These are phyloP conservation scores for Laterallus jamaicensis DNA, from an alignment of 2,113 vertebrate genomes.

Conservation along the genomic window DNA sequence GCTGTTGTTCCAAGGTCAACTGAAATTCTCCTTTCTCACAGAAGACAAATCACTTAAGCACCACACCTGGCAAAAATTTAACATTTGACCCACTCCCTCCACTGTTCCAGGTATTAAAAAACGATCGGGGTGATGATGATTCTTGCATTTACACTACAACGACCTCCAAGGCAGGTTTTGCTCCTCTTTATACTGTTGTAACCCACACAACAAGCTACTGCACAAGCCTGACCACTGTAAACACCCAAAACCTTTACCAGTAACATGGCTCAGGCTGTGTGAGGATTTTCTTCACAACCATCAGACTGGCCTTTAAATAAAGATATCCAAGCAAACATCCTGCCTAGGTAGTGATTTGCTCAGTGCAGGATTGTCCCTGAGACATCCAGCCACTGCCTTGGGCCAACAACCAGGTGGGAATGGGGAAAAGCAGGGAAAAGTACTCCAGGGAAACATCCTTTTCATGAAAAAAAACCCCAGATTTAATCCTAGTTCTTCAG, in stretches of 20 bases:
- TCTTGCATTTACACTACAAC: not conserved
- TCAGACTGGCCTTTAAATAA: not conserved
- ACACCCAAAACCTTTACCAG: not conserved
- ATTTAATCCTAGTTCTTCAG: not conserved
- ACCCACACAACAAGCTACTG: not conserved
- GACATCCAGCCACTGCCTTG: not conserved
- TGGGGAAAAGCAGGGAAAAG: not conserved
- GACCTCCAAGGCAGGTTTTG: not conserved
- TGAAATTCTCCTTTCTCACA: not conserved
- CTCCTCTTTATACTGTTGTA: not conserved
- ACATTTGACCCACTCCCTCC: not conserved
- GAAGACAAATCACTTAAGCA: not conserved
- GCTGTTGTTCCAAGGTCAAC: not conserved
- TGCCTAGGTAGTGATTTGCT: not conserved
- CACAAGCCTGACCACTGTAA: not conserved
- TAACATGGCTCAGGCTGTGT: rapidly evolving
- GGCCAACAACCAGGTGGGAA: not conserved
- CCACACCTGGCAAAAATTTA: not conserved
- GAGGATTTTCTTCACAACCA: not conserved
- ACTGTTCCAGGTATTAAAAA: not conserved
- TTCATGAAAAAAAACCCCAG: not conserved
- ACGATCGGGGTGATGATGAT: rapidly evolving
- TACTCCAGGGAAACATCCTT: not conserved
- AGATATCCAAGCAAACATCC: not conserved
- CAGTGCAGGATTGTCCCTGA: not conserved